Evolutionary conservation across 2,113 vertebrate genomes (phyloP), one percentile per base, ranked within the genome.

Genomic region (Emydura subglobosa): DNA sequence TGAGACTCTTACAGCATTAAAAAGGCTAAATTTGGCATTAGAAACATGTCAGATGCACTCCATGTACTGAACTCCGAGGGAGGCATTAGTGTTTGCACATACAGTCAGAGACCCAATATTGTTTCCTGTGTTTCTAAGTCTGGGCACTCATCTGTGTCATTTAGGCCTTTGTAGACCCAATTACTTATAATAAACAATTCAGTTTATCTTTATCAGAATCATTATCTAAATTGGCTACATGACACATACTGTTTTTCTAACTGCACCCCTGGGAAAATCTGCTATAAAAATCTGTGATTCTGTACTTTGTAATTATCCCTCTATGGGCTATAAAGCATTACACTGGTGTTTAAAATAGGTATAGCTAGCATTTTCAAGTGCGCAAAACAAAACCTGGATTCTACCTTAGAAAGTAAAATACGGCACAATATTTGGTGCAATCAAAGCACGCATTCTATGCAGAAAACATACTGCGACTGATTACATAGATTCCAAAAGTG

Each of bases 221-320:
- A 99, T 99, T 99, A 99, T 99, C 99, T 99, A 99, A 99, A 99
- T 99, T 99, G 99, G 99, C 97, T 98, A 99, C 99, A 99, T 99
- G 99, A 99, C 99, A 99, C 99, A 98, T 98, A 99, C 98, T 97
- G 98, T 98, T 98, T 97, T 97, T 98, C 98, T 99, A 99, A 99
- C 99, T 98, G 99, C 96, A 98, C 99, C 99, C 99, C 95, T 95
- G 99, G 99, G 99, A 98, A 96, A 96, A 96, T 87, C 96, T 95
- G 98, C 98, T 97, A 97, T 98, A 98, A 98, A 47, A 98, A 96
- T 97, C 98, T 85, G 83, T 91, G 99, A 99, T 98, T 98, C 98
- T 98, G 98, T 99, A 98, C 98, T 99, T 99, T 98, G 99, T 99
- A 99, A 98, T 99, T 99, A 99, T 98, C 98, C 99, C 99, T 99